Percentiles rank a stretch among this genome's conserved stretches.
Conservation (phyloP, 2,797 vertebrate species). For the Chloroceryle inda region DNA sequence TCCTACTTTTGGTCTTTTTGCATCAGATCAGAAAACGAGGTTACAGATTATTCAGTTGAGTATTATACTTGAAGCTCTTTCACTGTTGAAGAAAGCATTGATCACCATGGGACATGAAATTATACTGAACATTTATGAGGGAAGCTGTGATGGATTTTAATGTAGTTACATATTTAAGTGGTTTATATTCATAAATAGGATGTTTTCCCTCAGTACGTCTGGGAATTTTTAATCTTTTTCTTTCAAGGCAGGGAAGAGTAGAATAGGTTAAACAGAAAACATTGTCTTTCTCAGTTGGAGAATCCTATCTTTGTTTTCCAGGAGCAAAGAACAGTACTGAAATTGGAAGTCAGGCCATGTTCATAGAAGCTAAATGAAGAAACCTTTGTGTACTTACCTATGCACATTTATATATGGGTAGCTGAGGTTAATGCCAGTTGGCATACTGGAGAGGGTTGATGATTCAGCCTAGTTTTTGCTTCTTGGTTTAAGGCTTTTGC, state of each 20-base stretch:
- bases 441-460: neutral
- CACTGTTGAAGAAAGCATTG: neutral
- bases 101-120: neutral
- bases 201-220: neutral
- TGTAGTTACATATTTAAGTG: neutral
- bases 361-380: neutral
- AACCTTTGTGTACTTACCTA: fast-evolving
- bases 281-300: neutral
- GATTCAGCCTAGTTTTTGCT: neutral
- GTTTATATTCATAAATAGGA: neutral
- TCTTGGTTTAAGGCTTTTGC: neutral
- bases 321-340: neutral
- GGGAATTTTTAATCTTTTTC: neutral
- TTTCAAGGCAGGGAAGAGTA: neutral
- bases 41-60: neutral
- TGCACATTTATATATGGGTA: fast-evolving
- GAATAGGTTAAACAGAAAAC: neutral
- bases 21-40: neutral
- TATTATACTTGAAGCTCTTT: neutral
- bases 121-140: neutral
- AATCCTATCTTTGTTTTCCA: neutral
- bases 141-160: neutral
- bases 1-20: neutral
- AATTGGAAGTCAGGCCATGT: neutral
- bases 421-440: neutral